Conservation (phyloP, 2,797 vertebrate species). For the Vultur gryphus region DNA sequence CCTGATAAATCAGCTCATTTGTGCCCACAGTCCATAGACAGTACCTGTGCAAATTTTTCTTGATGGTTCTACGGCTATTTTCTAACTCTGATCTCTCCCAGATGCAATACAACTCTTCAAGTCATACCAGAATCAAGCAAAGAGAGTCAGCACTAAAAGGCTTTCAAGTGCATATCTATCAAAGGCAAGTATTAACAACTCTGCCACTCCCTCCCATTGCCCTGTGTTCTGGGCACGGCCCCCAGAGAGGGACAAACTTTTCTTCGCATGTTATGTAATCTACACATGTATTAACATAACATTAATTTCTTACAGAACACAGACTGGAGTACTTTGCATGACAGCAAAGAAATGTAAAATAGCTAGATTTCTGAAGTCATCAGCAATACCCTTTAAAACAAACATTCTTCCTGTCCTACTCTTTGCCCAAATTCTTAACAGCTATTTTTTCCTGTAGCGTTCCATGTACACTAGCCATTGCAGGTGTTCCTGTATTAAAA, state of each 20-base stretch:
- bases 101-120: background rate
- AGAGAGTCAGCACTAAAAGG: background rate
- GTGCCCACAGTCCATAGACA: background rate
- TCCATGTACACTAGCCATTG: background rate
- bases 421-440: background rate
- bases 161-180: background rate
- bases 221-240: background rate
- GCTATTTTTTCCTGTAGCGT: background rate
- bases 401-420: background rate
- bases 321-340: background rate
- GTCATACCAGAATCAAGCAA: background rate
- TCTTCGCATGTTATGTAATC: background rate
- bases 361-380: background rate
- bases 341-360: background rate
- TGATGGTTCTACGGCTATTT: background rate
- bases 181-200: conserved; percentile 50
- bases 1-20: background rate
- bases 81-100: background rate
- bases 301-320: background rate
- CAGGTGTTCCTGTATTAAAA: background rate
- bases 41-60: background rate
- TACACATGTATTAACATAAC: background rate
- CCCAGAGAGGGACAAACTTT: background rate
- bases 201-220: conserved; percentile 29
- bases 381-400: background rate